These are phyloP conservation scores for Paramormyrops kingsleyae DNA, from an alignment of 2,113 vertebrate species.

Conservation along the genomic window DNA sequence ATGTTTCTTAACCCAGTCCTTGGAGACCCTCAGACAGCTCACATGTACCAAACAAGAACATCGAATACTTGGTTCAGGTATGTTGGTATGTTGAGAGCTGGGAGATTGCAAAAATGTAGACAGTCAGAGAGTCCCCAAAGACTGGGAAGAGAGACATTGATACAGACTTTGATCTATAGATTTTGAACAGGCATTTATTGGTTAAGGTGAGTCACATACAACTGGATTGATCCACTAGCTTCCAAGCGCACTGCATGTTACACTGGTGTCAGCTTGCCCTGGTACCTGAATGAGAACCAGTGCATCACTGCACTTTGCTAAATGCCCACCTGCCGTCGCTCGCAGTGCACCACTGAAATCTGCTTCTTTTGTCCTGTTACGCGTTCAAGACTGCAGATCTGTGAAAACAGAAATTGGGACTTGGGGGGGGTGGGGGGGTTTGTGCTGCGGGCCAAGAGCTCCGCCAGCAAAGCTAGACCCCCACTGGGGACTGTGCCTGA, in stretches of 20 bases:
- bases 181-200: background rate
- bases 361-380: background rate
- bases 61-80: background rate
- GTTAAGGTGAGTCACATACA: background rate
- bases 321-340: background rate
- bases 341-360: background rate
- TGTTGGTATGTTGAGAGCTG: background rate
- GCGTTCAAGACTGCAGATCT: background rate
- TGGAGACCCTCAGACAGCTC: background rate
- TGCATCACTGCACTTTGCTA: background rate
- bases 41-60: background rate
- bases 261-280: background rate
- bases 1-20: background rate
- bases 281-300: background rate
- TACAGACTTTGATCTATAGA: background rate
- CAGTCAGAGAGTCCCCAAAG: background rate
- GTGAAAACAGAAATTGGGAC: background rate
- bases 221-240: background rate
- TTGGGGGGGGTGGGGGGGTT: background rate
- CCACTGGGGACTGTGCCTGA: background rate
- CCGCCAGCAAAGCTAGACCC: background rate
- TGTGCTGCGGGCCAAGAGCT: background rate
- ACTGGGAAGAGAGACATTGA: background rate
- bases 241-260: background rate
- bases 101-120: background rate